Evolutionary conservation across 2,888 invertebrate genomes (phyloP), one percentile per base, ranked within the genome.

Genomic region (Troilus luridus): DNA sequence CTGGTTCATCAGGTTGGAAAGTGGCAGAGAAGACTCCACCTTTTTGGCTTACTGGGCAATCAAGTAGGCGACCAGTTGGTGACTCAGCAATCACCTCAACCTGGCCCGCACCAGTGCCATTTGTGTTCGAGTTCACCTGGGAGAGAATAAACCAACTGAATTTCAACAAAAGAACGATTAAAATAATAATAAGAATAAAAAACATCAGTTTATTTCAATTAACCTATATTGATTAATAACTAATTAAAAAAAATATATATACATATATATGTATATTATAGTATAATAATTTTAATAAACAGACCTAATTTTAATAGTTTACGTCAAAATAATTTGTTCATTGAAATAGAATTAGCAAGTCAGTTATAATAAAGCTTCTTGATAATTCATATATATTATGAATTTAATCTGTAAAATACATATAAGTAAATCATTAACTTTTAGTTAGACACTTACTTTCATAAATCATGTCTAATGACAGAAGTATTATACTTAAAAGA

Each of bases 1-100:
- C 99, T 72, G 98, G 97, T 95, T 99, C 99, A 93, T 98, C 98
- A 0, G 99, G 99, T 94, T 98, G 98, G 94, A 99, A 99, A 93
- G 98, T 98, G 93, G 99, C 98, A 93, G 98, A 98, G 94, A 98
- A 98, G 91, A 98, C 97, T 91, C 98, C 98, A 21, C 92, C 92
- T n/a, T 97, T 96, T 92, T 97, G 97, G 85, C 96, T 96, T n/a
- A 98, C 96, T 0, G 98, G 97, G 94, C 98, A 97, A 92, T 96
- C 95, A 91, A 97, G 95, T 0, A 97, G 96, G 88, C 97, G 96
- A 21, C 98, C 98, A 89, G 97, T 97, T 0, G 99, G 99, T 54
- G 98, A 97, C 93, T 97, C 97, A 0, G 99, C 99, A 89, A 98
- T 98, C 91, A 99, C 98, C 93, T 98, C 96, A 91, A 99, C 98